Base-by-base conservation (phyloP, 2,797 vertebrate genomes). In the Notolepis coatsorum region DNA sequence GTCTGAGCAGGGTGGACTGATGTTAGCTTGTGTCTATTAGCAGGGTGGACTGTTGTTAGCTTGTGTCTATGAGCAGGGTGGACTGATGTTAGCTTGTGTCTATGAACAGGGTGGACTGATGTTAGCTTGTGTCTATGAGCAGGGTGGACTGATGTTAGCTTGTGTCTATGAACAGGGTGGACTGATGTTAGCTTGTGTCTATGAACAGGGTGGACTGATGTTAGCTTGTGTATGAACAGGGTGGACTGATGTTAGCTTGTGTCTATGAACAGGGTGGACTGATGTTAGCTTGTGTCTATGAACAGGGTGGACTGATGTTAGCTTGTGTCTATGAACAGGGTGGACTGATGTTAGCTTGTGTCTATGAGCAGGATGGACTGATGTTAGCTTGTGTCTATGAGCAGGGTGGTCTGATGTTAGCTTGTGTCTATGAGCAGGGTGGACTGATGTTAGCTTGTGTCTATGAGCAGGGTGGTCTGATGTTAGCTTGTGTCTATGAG, bases 141-240 rank as follows among this genome's bases (percentile, higher is more conserved):
- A 99, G 97, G 65, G 95, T 99, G 73, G 97, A 99, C 85, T 99
- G 97, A n/a, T n/a, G n/a, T 45, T 2, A 63, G 12, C 7, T 37
- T 25, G n/a, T 30, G 13, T 8, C 25, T 17, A 5, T 31, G n/a
- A n/a, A n/a, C n/a, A n/a, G n/a, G n/a, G n/a, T n/a, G n/a, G n/a
- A n/a, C n/a, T n/a, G n/a, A n/a, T n/a, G n/a, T n/a, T n/a, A 12
- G 10, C 9, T 35, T 10, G 5, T 25, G 48, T 76, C 2, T 74
- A 58, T 74, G 24, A 59, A 52, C 88, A 99, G 97, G 65, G 95
- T 99, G 73, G 97, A 99, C 85, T 99, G 97, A n/a, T n/a, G n/a
- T 45, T 2, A 63, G 12, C 7, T 37, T 25, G n/a, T 30, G 13
- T 17, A 5, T 31, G n/a, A n/a, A n/a, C n/a, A n/a, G n/a, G n/a